phyloP scores from a whole-genome alignment of 1,140 invertebrate species.

The Caenorhabditis brenneri region DNA sequence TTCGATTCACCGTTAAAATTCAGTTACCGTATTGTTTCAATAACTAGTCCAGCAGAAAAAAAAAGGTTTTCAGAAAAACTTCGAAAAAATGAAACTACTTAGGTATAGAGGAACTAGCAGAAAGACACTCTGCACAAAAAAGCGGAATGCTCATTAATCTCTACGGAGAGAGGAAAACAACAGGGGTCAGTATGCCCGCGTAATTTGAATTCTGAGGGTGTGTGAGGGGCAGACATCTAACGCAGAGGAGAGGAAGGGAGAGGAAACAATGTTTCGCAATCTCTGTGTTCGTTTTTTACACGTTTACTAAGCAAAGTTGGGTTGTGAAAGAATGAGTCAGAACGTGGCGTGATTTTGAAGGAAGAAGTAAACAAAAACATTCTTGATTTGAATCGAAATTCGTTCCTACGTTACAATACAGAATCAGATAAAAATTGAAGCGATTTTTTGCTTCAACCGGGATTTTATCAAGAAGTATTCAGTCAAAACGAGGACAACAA shows the following conservation, averaged over 20 bases:
- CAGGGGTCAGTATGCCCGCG: not conserved
- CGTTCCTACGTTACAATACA: not conserved
- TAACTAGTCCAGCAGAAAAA: no score
- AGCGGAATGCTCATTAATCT: not conserved
- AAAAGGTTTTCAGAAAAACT: not conserved
- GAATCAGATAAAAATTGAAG: no score
- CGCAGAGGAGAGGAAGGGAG: not conserved
- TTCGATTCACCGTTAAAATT: no score
- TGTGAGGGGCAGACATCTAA: not conserved
- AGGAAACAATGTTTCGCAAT: constrained; percentile 23
- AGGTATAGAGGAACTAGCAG: not conserved
- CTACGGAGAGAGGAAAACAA: not conserved
- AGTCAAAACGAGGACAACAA: no score
- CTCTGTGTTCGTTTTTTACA: not conserved
- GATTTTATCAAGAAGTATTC: no score
- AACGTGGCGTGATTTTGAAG: constrained; percentile 9
- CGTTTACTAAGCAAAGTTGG: not conserved
- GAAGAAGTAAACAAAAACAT: not conserved
- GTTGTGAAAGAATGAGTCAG: constrained; percentile 27
- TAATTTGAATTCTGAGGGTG: not conserved
- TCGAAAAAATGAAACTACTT: not conserved
- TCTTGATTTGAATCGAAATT: not conserved
- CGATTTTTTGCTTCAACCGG: no score
- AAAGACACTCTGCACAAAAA: not conserved
- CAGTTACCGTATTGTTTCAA: no score